Conservation (phyloP, 2,888 invertebrate genomes). For the Noctua janthe region DNA sequence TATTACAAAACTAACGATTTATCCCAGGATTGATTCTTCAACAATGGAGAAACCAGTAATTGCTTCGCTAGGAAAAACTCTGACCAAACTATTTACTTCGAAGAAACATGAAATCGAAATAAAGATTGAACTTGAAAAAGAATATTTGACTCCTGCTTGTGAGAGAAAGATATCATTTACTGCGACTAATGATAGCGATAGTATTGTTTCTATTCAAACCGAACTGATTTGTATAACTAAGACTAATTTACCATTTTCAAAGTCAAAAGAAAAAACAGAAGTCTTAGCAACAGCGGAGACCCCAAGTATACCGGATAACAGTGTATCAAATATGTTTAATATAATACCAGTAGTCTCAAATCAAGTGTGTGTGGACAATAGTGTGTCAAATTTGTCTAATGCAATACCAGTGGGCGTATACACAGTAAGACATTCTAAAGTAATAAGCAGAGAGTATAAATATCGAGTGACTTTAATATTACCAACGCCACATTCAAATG, state of each 20-base stretch:
- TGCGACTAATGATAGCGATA: constrained; percentile 34
- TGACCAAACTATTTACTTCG: constrained; percentile 27
- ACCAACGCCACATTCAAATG: constrained; percentile 47
- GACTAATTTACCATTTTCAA: constrained; percentile 1
- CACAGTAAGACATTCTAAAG: constrained; percentile 46
- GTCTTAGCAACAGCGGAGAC: constrained; percentile 21
- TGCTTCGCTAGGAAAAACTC: constrained; percentile 32
- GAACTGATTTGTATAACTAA: constrained; percentile 38
- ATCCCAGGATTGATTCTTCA: constrained; percentile 13
- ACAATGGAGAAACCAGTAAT: constrained; percentile 20
- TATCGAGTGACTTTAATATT: constrained; percentile 45
- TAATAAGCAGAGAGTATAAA: constrained; percentile 41
- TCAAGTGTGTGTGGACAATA: constrained; percentile 14
- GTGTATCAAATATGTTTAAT: constrained; percentile 33
- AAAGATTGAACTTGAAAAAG: constrained; percentile 42
- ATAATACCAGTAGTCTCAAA: constrained; percentile 21
- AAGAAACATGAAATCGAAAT: constrained; percentile 27
- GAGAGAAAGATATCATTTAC: constrained; percentile 29
- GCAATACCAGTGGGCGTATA: constrained; percentile 26
- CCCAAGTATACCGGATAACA: constrained; percentile 35
- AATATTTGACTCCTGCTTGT: constrained; percentile 28
- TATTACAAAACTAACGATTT: constrained; percentile 17
- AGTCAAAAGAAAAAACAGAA: constrained; percentile 5
- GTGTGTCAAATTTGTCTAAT: constrained; percentile 34
- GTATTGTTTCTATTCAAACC: constrained; percentile 17